Conservation (phyloP, 2,113 vertebrate species). For the Girardinichthys multiradiatus region DNA sequence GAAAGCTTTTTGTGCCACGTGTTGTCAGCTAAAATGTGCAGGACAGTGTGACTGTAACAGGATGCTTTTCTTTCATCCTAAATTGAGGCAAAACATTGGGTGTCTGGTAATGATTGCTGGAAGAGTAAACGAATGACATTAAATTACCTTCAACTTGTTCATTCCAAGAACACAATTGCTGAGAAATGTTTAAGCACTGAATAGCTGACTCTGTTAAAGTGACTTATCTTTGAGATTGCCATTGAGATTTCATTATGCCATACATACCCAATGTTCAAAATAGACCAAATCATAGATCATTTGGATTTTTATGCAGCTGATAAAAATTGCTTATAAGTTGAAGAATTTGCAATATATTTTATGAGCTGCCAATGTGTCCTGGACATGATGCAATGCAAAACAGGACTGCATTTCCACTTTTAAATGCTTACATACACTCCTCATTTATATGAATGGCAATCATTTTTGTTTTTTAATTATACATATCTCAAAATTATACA, state of each 20-base stretch:
- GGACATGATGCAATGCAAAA: neutral
- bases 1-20: neutral
- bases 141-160: constrained; percentile 17
- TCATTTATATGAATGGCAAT: no score
- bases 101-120: constrained; percentile 3
- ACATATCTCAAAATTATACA: no score
- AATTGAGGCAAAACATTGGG: constrained; percentile 12
- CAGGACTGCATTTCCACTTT: no score
- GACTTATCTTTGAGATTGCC: no score
- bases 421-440: no score
- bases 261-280: neutral
- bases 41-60: constrained; percentile 2
- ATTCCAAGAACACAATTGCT: constrained; percentile 5
- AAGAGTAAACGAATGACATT: neutral
- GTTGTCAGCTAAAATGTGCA: constrained; percentile 2
- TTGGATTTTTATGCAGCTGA: neutral
- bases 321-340: neutral
- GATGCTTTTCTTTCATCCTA: constrained; percentile 2
- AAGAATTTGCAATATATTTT: neutral
- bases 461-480: no score
- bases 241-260: neutral
- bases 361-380: neutral
- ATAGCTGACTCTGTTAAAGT: neutral
- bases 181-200: neutral
- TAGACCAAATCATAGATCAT: neutral